phyloP scores from a whole-genome alignment of 1,140 invertebrate species.

The Musca vetustissima region DNA sequence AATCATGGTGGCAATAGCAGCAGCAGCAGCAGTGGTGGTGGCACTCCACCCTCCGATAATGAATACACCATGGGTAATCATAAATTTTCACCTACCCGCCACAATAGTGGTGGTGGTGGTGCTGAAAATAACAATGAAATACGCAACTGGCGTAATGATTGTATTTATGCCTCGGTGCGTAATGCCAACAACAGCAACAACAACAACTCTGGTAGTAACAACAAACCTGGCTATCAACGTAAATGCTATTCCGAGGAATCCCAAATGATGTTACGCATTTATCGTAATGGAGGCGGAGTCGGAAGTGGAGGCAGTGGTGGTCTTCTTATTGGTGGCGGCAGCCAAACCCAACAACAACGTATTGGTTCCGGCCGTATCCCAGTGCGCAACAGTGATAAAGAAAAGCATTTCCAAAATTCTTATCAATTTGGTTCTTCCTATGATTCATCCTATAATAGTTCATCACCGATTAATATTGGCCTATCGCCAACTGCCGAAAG shows the following conservation, averaged over 20 bases:
- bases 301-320: no score
- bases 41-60: conserved; percentile 49
- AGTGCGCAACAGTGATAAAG: no score
- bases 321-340: background rate
- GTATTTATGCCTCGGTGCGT: conserved; percentile 40
- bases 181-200: conserved; percentile 37
- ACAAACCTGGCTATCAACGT: conserved; percentile 26
- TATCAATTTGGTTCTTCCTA: background rate
- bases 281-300: background rate
- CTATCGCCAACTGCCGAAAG: conserved; percentile 85
- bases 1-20: conserved; percentile 30
- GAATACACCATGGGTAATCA: conserved; percentile 16
- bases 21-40: conserved; percentile 41
- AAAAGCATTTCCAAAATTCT: conserved; percentile 10
- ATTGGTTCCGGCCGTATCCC: conserved; percentile 25
- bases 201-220: conserved; percentile 25
- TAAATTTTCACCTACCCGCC: background rate
- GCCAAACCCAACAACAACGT: conserved; percentile 8
- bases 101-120: background rate
- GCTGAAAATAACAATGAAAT: conserved; percentile 29
- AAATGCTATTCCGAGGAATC: conserved; percentile 3
- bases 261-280: conserved; percentile 16
- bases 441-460: background rate
- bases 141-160: conserved; percentile 52
- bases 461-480: conserved; percentile 62